A percentile compares a stretch with the other conserved stretches of the same genome.
phyloP scores from a whole-genome alignment of 2,888 invertebrate genomes.

The Eucera pruinosa region DNA sequence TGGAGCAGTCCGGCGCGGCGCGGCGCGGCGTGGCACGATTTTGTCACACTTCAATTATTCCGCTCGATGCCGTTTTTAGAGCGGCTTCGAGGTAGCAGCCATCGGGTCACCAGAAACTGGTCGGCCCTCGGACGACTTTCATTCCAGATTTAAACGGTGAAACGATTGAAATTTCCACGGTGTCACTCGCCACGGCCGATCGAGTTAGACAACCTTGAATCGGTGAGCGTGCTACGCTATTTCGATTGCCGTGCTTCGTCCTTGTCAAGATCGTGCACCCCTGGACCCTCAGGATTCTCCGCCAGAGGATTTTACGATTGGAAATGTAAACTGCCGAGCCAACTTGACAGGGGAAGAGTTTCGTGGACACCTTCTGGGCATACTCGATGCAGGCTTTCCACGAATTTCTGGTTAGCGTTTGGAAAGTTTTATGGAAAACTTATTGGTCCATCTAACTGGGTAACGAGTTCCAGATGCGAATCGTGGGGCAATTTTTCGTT shows the following conservation, averaged over 20 bases:
- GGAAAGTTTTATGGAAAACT: neutral
- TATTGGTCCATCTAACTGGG: neutral
- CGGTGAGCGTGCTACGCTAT: constrained; percentile 34
- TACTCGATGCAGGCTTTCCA: neutral
- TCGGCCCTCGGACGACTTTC: constrained; percentile 68
- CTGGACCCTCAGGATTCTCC: constrained; percentile 24
- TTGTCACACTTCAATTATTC: constrained; percentile 47
- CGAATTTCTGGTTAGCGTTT: neutral
- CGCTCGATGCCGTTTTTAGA: constrained; percentile 31
- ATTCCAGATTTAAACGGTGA: constrained; percentile 61
- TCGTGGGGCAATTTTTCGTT: neutral
- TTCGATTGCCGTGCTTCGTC: constrained; percentile 48
- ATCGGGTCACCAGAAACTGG: constrained; percentile 57
- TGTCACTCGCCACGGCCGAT: constrained; percentile 35
- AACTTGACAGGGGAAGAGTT: neutral
- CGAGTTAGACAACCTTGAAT: constrained; percentile 59
- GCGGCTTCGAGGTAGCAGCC: constrained; percentile 7
- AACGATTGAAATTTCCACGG: constrained; percentile 59
- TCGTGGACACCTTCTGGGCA: neutral
- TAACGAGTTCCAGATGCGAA: neutral
- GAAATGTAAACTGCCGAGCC: neutral
- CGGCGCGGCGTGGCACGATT: constrained; percentile 1
- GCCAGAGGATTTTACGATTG: constrained; percentile 26
- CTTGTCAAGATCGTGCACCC: constrained; percentile 51
- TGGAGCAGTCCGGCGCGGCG: no score